Evolutionary conservation across 2,113 vertebrate species (phyloP), one percentile per base, ranked within the genome.

Genomic region (Oreochromis aureus): DNA sequence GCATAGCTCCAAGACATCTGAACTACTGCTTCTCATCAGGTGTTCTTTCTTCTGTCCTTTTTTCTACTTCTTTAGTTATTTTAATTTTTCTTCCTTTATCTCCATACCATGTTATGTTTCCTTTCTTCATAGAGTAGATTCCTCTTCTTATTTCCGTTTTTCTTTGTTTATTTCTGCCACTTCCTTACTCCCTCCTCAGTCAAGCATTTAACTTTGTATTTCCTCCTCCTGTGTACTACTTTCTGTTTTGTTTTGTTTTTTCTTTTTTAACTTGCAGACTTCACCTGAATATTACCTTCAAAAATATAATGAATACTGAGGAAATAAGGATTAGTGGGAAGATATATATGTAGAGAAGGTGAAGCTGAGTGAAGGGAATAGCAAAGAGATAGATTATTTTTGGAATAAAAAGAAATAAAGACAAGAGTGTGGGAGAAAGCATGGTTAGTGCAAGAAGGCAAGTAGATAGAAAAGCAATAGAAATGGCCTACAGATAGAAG

Each of bases 1-100:
- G 86, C 73, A 66, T 6, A 55, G 46, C 82, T 87, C 58, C 69
- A 90, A 53, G 86, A 84, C 61, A 83, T 87, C 89, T 89, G 59
- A 86, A 84, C 87, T 54, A n/a, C 69, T 44, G 44, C 27, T 41
- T 73, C 59, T 73, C 39, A 44, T 6, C n/a, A 80, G 51, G 3
- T 34, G 53, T 59, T 9, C 30, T 76, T 66, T n/a, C 63, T 66
- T 34, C 48, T 22, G 58, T 16, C 10, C 59, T 22, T 12, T 24
- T 2, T 39, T 36, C 30, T 55, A 10, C 10, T 39, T 10, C 6
- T 22, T n/a, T 58, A 13, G 2, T 51, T 78, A 11, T 81, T 63
- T 69, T 22, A 48, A 13, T 32, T 51, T 27, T 27, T 44, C 15
- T 39, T 32, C n/a, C 44, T 18, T 81, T 13, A 4, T n/a, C n/a